Evolutionary conservation across 2,797 vertebrate species (phyloP), one percentile per base, ranked within the genome.

Genomic region (Hozukius guyotensis): DNA sequence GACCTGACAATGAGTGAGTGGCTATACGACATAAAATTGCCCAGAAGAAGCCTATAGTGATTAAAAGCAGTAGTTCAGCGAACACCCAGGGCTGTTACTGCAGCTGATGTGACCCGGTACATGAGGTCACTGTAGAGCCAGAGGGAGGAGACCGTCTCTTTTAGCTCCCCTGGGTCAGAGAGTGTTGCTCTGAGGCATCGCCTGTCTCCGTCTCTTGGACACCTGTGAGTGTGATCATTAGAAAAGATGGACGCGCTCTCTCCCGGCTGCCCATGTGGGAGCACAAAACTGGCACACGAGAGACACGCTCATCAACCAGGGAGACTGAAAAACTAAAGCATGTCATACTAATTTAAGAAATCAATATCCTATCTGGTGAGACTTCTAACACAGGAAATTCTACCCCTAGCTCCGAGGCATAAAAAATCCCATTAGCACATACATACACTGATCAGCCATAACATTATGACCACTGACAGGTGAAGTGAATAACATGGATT

Each of bases 281-380:
- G 72, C 57, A 70, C 6, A 25, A 84, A 94, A 91, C 63, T 88
- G 84, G 84, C 77, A 83, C 89, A 90, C 29, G 56, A 85, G 72
- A 88, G 84, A 77, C 46, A 75, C 34, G 5, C 27, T 74, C 74
- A 83, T 83, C 78, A 74, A 46, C 82, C 53, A 71, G 75, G 78
- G 87, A 91, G 80, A 53, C 18, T 64, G 46, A 63, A 88, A 86
- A 94, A 90, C 75, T 36, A 93, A 94, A 95, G 86, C 88, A 85
- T 93, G 93, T 93, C 94, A 72, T 81, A 91, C 92, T 94, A 93
- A 93, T 94, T 94, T 89, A 93, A 89, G 91, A 93, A 92, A 93
- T 94, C 93, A 89, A 94, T 94, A 94, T 87, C 78, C 46, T 77
- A 61, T 89, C 87, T 79, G 49, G 10, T 66, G 72, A 78, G 62